Conservation (phyloP, 2,888 invertebrate genomes). For the Thereva unica region DNA sequence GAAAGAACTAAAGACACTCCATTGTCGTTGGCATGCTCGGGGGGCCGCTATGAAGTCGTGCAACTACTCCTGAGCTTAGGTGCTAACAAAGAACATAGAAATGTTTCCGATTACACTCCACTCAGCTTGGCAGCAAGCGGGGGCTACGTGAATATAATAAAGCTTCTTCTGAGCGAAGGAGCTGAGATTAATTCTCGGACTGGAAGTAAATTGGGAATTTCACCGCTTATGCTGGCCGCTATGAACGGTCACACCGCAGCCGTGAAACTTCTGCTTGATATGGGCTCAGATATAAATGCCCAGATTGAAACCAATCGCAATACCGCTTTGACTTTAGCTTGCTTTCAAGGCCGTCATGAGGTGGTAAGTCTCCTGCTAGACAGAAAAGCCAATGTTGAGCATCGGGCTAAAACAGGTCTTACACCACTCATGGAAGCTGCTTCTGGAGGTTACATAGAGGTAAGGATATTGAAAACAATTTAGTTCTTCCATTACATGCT, state of each 20-base stretch:
- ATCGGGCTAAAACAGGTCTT: constrained; percentile 97
- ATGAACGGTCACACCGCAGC: constrained; percentile 99
- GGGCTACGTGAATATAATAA: constrained; percentile 97
- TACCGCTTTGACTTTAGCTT: constrained; percentile 96
- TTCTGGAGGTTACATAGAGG: constrained; percentile 96
- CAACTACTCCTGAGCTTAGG: constrained; percentile 85
- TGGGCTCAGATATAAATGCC: constrained; percentile 99
- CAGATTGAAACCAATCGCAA: constrained; percentile 99
- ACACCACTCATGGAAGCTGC: constrained; percentile 99
- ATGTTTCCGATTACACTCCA: constrained; percentile 98
- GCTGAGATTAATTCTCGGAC: constrained; percentile 98
- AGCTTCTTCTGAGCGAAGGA: constrained; percentile 87
- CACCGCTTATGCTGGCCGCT: constrained; percentile 97
- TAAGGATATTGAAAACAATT: constrained; percentile 19
- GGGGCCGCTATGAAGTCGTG: constrained; percentile 95
- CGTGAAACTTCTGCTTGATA: constrained; percentile 91
- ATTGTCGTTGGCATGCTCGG: constrained; percentile 94
- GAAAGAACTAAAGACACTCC: constrained; percentile 99
- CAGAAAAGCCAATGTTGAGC: constrained; percentile 97
- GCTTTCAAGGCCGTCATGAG: constrained; percentile 98
- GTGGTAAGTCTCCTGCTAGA: constrained; percentile 95
- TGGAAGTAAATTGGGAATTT: constrained; percentile 96
- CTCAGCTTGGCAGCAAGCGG: constrained; percentile 98
- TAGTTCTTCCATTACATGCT: not conserved
- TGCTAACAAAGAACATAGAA: constrained; percentile 97